Conservation (phyloP, 2,113 vertebrate genomes). For the Oostethus manadensis region DNA sequence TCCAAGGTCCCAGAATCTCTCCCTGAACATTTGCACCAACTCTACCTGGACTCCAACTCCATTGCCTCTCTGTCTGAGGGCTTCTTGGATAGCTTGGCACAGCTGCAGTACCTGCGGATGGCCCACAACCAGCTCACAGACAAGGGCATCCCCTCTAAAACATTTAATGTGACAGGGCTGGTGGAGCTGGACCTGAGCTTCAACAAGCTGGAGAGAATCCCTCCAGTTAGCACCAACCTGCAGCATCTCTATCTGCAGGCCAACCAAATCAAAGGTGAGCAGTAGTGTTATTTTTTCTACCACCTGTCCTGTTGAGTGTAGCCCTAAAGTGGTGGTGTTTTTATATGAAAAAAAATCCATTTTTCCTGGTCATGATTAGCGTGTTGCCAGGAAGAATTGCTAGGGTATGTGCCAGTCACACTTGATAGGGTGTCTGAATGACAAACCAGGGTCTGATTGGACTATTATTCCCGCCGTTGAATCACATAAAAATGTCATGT, state of each 20-base stretch:
- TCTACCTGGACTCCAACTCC: constrained; percentile 89
- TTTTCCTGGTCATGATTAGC: too few species aligned
- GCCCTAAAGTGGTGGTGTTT: too few species aligned
- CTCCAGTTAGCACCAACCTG: constrained; percentile 81
- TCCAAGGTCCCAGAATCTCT: constrained; percentile 78
- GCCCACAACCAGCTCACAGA: constrained; percentile 88
- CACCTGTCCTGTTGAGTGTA: too few species aligned
- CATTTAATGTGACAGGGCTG: constrained; percentile 88
- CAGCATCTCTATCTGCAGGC: constrained; percentile 94
- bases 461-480: too few species aligned
- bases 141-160: constrained; percentile 81
- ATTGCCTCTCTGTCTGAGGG: constrained; percentile 80
- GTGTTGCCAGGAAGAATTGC: too few species aligned
- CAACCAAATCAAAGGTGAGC: constrained; percentile 87
- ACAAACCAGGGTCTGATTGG: too few species aligned
- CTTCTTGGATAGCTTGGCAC: constrained; percentile 78
- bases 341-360: too few species aligned
- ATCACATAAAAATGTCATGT: too few species aligned
- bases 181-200: constrained; percentile 93
- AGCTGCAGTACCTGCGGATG: constrained; percentile 85
- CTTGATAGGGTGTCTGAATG: too few species aligned
- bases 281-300: background rate
- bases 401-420: too few species aligned
- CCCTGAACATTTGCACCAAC: constrained; percentile 83
- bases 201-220: constrained; percentile 92